Base-by-base conservation (phyloP, 92 coral and sea anemone species). In the Porites lobata region DNA sequence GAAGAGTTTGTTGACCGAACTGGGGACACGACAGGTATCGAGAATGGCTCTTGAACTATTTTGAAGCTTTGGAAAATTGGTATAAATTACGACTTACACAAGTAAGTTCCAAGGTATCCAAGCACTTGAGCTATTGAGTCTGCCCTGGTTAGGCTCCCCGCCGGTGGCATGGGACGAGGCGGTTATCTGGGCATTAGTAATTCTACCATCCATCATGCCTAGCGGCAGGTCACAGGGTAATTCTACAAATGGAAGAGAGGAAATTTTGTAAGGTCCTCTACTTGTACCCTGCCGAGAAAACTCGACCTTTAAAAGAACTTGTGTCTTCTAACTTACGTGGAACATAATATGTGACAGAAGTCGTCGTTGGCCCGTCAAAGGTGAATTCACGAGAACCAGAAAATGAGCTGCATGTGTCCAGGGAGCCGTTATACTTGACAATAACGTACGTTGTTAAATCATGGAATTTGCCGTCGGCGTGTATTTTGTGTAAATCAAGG, bases 121-220 rank as follows among this genome's bases (percentile, higher is more conserved):
- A n/a, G 88, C 95, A 63, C 72, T 78, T 14, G 32, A 57, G 38
- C 79, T 71, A 57, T 72, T 64, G 66, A 92, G 43, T 89, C 88
- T 75, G 13, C 93, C 94, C 71, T 88, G 8, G 53, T 66, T 58
- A 6, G 98, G 98, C 22, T 69, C 74, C 47, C 68, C 70, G 43
- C 64, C 79, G 19, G 80, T 13, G 71, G 87, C 81, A 69, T 93
- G 83, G 50, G 98, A 93, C 54, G 94, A 95, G 65, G 93, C 96
- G 17, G 80, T 80, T 74, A 93, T 73, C 73, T 88, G 73, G 6
- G 77, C 51, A 64, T 90, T 72, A 15, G 77, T 17, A 67, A 91
- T 92, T 59, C 66, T 22, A 1, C 85, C 69, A 47, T 68, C 83
- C 50, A 78, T 82, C 84, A 90, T 80, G 0, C 93, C 94, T 43